Percentiles rank a stretch among this genome's conserved stretches.
Conservation (phyloP, 2,113 vertebrate genomes). For the Morphnarchus princeps region DNA sequence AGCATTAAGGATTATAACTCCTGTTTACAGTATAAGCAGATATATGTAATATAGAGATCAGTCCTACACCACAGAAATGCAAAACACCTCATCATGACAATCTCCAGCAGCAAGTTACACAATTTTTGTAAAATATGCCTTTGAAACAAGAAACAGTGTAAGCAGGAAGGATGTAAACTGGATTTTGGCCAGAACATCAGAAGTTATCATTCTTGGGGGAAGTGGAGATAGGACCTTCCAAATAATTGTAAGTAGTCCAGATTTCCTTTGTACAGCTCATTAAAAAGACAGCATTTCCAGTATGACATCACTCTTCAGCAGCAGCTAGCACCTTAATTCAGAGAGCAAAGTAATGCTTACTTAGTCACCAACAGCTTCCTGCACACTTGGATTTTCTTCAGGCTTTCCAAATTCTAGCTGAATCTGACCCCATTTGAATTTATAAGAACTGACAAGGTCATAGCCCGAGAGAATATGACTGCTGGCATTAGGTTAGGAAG, state of each 20-base stretch:
- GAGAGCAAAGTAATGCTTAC: background rate
- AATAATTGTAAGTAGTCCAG: background rate
- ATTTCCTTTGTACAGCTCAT: background rate
- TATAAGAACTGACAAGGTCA: slow-evolving; percentile 33
- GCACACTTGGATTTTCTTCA: background rate
- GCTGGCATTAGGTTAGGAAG: slow-evolving; percentile 47
- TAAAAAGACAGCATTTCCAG: background rate
- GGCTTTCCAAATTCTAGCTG: background rate
- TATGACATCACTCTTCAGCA: background rate
- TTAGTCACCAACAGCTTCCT: background rate
- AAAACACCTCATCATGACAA: background rate
- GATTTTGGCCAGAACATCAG: background rate
- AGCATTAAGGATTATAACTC: background rate
- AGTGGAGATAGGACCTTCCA: background rate
- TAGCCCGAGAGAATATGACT: slow-evolving; percentile 17
- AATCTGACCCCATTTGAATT: background rate
- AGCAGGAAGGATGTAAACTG: background rate
- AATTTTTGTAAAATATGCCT: background rate
- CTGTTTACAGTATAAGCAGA: background rate
- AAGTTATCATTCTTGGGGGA: background rate
- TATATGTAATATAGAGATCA: background rate
- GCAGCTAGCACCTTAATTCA: background rate
- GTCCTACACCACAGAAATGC: background rate
- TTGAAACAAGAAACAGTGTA: background rate
- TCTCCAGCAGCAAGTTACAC: background rate